phyloP scores from a whole-genome alignment of 1,140 invertebrate species.

The Leptestheria dahalacensis region DNA sequence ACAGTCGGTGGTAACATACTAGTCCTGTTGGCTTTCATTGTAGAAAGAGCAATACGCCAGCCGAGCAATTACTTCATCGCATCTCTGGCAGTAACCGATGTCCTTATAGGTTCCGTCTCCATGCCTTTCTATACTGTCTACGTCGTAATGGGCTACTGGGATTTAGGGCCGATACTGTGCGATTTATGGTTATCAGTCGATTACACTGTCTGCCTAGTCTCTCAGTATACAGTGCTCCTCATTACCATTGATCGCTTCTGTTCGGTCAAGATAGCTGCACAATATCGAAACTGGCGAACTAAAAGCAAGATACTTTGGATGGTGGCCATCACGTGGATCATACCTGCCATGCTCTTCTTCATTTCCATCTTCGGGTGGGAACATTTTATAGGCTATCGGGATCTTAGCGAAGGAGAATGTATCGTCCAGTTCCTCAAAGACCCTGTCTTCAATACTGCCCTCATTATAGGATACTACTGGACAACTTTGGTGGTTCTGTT shows the following conservation, averaged over 20 bases:
- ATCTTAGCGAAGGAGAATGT: conserved; percentile 74
- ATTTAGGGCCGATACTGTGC: conserved; percentile 86
- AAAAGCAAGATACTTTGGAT: conserved; percentile 82
- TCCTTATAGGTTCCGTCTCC: conserved; percentile 87
- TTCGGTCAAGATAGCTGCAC: conserved; percentile 95
- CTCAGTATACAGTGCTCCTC: conserved; percentile 95
- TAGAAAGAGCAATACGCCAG: conserved; percentile 91
- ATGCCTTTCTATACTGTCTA: conserved; percentile 96
- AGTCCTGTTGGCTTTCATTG: conserved; percentile 88
- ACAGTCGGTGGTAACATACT: conserved; percentile 92
- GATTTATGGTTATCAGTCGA: conserved; percentile 96
- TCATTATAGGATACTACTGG: conserved; percentile 98
- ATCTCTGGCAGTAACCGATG: conserved; percentile 91
- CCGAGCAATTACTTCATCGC: conserved; percentile 99
- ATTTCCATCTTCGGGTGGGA: conserved; percentile 99
- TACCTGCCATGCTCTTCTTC: conserved; percentile 91
- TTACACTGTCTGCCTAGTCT: conserved; percentile 96
- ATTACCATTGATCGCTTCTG: conserved; percentile 98
- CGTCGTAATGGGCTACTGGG: conserved; percentile 90
- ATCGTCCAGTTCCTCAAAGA: conserved; percentile 96
- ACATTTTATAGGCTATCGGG: conserved; percentile 82
- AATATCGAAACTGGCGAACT: conserved; percentile 93
- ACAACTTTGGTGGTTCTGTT: conserved; percentile 85
- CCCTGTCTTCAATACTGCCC: conserved; percentile 91
- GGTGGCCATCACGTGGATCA: conserved; percentile 94